These are phyloP conservation scores for Beroe ovata DNA, from an alignment of 37 sponge, comb jelly and placozoan species.

Conservation along the genomic window DNA sequence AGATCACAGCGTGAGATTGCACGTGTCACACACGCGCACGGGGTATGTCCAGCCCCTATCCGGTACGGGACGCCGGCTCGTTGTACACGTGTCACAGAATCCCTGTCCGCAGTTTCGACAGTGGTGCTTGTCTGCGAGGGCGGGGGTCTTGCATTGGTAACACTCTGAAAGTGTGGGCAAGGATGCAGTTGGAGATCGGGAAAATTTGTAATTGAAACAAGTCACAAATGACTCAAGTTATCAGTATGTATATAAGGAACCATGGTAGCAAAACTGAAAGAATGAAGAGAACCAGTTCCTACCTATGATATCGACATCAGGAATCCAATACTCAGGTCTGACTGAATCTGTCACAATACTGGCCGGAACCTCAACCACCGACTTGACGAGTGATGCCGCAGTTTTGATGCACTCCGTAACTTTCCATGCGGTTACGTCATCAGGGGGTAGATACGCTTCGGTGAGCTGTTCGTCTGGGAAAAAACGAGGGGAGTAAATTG, in stretches of 20 bases:
- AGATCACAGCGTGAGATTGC: conserved; percentile 61
- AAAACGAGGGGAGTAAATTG: no score
- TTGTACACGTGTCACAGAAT: conserved; percentile 86
- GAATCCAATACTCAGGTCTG: conserved; percentile 88
- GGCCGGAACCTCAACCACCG: conserved; percentile 57
- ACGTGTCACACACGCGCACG: conserved; percentile 86
- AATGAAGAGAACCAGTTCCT: no score
- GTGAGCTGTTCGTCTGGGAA: conserved; percentile 20
- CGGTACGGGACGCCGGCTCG: conserved; percentile 3
- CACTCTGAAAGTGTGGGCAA: conserved; percentile 19
- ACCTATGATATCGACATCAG: conserved; percentile 75
- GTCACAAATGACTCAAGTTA: no score
- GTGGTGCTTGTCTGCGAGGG: conserved; percentile 75
- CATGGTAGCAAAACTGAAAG: no score
- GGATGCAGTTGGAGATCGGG: neutral
- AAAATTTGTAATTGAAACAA: neutral
- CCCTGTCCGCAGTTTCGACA: conserved; percentile 90
- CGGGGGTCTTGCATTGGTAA: conserved; percentile 45
- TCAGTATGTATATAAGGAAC: no score
- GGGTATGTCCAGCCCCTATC: conserved; percentile 89
- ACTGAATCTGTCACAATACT: conserved; percentile 77
- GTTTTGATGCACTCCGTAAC: conserved; percentile 58
- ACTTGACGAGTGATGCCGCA: conserved; percentile 31
- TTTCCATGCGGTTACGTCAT: conserved; percentile 57
- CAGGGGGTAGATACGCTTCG: conserved; percentile 8